A percentile compares a stretch with the other conserved stretches of the same genome.
Conservation (phyloP, 2,113 vertebrate genomes). For the Athene cunicularia region DNA sequence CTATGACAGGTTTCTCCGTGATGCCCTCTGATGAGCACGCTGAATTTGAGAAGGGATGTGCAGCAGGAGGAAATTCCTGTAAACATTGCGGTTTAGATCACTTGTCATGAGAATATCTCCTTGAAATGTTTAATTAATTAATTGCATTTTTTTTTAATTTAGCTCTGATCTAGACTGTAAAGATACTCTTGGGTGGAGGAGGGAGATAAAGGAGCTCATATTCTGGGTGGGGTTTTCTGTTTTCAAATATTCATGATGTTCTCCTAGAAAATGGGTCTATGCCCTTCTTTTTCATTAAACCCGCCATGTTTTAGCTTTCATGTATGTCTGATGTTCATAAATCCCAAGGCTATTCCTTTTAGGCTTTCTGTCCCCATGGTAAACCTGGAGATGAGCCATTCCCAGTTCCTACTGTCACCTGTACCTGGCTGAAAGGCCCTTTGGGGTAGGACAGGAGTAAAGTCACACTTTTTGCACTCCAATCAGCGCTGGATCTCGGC, state of each 20-base stretch:
- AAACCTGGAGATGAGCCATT: neutral
- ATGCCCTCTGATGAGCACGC: neutral
- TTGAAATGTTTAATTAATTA: neutral
- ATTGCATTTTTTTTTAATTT: neutral
- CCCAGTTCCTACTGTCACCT: neutral
- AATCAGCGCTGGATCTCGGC: conserved; percentile 22
- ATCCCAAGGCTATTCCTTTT: neutral
- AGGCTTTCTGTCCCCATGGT: neutral
- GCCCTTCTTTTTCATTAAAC: neutral
- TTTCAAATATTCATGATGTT: neutral
- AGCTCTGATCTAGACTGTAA: neutral
- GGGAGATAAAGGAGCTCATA: neutral
- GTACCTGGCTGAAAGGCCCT: neutral
- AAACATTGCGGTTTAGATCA: neutral
- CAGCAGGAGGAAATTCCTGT: neutral
- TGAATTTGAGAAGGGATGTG: neutral
- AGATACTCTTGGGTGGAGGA: neutral
- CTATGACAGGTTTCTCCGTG: neutral
- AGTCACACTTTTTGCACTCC: conserved; percentile 1
- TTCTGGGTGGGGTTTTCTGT: neutral
- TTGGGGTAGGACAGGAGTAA: neutral
- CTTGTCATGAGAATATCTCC: neutral
- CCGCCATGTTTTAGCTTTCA: neutral
- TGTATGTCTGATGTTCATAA: neutral
- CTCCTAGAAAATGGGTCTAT: neutral